Evolutionary conservation across 2,797 vertebrate genomes (phyloP), one percentile per base, ranked within the genome.

Genomic region (Alectoris magna): DNA sequence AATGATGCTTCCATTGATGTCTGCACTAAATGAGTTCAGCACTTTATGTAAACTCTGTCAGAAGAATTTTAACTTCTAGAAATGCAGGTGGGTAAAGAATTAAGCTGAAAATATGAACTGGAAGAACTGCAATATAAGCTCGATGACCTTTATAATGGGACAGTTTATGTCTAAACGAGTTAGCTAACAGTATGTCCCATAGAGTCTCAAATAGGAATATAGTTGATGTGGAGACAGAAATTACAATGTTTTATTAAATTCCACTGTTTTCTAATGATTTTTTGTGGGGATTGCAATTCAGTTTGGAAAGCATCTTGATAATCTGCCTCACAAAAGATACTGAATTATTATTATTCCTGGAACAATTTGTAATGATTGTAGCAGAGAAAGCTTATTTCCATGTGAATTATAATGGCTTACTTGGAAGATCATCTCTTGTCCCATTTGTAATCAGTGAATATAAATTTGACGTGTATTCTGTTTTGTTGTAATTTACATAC

Each of bases 161-260:
- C 13, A 23, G 12, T 53, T 95, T 60, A 44, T 59, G 38, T 87
- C 59, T 46, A 71, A 70, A 76, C 10, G 73, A 70, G 26, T 34
- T 64, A 34, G 46, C 76, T 88, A 36, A 6, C 4, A 1, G 87
- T 92, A 67, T 51, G 81, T 34, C 29, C 34, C 84, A 9, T 66
- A 41, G 55, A 48, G 27, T 34, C 27, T 90, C 46, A 89, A 66
- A 81, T 36, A 74, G 73, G 51, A 80, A 74, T 84, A 22, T 22
- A 14, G 88, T 79, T 93, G 63, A 41, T 78, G 84, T 93, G 14
- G 69, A 92, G 91, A 24, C 12, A 64, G 56, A 82, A 87, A 41
- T 56, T 70, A 4, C 55, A 5, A 74, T 60, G 67, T 31, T 70
- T 62, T 94, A 58, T 66, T 87, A 44, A 87, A 78, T 81, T 87